Base-by-base conservation (phyloP, 2,113 vertebrate species). In the Sminthopsis crassicaudata region DNA sequence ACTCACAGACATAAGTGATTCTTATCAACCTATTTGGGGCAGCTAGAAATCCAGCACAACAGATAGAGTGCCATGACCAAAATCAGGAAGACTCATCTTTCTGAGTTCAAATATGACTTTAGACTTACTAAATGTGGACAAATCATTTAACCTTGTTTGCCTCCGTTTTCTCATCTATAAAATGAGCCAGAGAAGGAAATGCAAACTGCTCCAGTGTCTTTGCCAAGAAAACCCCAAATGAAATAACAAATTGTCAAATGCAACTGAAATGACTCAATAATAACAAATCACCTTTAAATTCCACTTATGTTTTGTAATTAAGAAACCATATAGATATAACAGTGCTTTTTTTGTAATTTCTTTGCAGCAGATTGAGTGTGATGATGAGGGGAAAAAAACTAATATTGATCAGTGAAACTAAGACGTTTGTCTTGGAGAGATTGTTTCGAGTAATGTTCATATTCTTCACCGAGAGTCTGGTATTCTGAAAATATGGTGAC, bases 381-480 rank as follows among this genome's bases (percentile, higher is more conserved):
- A 99, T 36, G 0, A 98, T 93, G 10, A 14, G 99, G 99, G 99
- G 92, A 99, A 97, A 0, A 98, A 90, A 8, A 99, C 53, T 26
- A 99, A 98, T 53, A 98, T 0, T 0, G 98, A 97, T 0, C 99
- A 98, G 16, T 98, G 99, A 52, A 96, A 89, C 46, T 91, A 23
- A 0, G 99, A 99, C 98, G 0, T 90, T 98, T 2, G 95, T 98
- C 95, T 95, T 98, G 22, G 98, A 99, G 0, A 99, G 98, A 97
- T 99, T 99, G 23, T 99, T 99, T 97, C 99, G 99, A 26, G 99
- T 48, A 6, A 99, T 97, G 94, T 98, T 98, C 2, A 0, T 99
- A 99, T 95, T 99, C 99, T 94, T 99, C 99, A 0, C 99, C 99
- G 42, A 99, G 99, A 0, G 99, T 99, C 97, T 99, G 99, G 96